Base-by-base conservation (phyloP, 2,797 vertebrate species). In the Propithecus deckenii region DNA sequence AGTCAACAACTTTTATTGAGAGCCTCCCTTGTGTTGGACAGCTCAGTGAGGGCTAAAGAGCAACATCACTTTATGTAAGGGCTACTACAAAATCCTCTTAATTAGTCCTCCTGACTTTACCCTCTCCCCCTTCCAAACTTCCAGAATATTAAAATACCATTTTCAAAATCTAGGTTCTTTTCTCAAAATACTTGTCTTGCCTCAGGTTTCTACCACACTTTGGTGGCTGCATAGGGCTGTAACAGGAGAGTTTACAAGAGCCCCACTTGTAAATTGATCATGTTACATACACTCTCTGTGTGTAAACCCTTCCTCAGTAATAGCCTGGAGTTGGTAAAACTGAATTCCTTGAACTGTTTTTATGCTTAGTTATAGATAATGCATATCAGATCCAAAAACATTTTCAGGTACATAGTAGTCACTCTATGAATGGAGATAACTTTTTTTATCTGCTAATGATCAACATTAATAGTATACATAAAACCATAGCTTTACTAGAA, bases 1-100 rank as follows among this genome's bases (percentile, higher is more conserved):
- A 75, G 61, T 97, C 84, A 83, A 55, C 88, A 91, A 4, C 65
- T 93, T 95, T 69, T 75, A 76, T 1, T 86, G 86, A 95, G 50
- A 43, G 65, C 18, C 25, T 8, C 6, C 18, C 25, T 78, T 83
- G 38, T 61, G 28, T 71, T 63, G 41, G 13, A 63, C 48, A 74
- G 14, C 30, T 81, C 76, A 87, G 28, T 2, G 12, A 20, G 25
- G 22, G 15, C 43, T 55, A 52, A 76, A 46, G 52, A 50, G 57
- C 55, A 89, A 20, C 2, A n/a, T 78, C 12, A 50, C 67, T 30
- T 95, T 12, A 2, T 10, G 20, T 46, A 11, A 38, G 43, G 17
- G 43, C 32, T 86, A 61, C 48, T 88, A 79, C 7, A n/a, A 92
- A 88, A 86, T 79, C 52, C 41, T 85, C 38, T 38, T 95, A 96